Percentiles rank a stretch among this genome's conserved stretches.
phyloP scores from a whole-genome alignment of 2,113 vertebrate species.

The Diphyllodes magnificus region DNA sequence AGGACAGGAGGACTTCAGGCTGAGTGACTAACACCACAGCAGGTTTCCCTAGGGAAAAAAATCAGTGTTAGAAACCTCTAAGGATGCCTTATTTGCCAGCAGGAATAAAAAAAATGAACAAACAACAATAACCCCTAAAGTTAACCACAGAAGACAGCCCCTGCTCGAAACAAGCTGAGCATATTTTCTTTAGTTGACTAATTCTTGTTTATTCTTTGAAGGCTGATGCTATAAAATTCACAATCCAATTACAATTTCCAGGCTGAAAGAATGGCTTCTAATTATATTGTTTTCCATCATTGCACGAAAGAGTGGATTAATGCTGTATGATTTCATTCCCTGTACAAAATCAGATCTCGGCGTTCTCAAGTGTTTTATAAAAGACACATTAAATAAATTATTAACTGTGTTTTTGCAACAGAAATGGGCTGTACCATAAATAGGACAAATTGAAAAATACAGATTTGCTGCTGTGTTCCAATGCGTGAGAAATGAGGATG shows the following conservation, averaged over 20 bases:
- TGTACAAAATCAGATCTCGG: background rate
- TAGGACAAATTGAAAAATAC: slow-evolving; percentile 6
- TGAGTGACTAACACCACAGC: background rate
- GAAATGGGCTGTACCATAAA: slow-evolving; percentile 6
- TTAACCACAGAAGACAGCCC: background rate
- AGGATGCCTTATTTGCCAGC: background rate
- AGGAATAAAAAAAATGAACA: background rate
- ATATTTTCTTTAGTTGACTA: slow-evolving; percentile 24
- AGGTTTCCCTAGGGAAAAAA: background rate
- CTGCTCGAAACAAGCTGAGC: background rate
- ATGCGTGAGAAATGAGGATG: background rate
- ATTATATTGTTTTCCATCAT: slow-evolving; percentile 32
- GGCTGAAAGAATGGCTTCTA: slow-evolving; percentile 37
- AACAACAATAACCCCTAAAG: background rate
- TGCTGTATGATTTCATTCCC: background rate
- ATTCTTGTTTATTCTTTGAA: slow-evolving; percentile 47
- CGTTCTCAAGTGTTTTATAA: background rate
- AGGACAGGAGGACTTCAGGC: background rate
- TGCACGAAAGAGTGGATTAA: background rate
- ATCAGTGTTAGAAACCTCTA: background rate
- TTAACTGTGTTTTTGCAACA: background rate
- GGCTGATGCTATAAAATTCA: slow-evolving; percentile 36
- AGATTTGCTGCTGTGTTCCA: background rate
- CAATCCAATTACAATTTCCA: slow-evolving; percentile 48
- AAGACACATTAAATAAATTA: slow-evolving; percentile 36